These are phyloP conservation scores for Trichopoda pennipes DNA, from an alignment of 2,888 invertebrate species.

Conservation along the genomic window DNA sequence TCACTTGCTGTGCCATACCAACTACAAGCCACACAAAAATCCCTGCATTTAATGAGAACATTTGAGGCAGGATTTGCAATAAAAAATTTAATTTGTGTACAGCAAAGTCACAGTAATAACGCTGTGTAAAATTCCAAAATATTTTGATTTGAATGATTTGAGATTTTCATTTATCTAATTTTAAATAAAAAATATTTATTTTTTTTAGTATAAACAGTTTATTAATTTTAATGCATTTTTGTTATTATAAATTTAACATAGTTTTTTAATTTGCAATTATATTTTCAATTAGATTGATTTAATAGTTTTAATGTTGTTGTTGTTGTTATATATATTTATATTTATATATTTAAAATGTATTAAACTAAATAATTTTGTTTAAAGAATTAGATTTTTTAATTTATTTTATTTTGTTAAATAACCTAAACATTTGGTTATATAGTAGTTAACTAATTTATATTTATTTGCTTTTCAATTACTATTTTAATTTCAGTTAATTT, in stretches of 20 bases:
- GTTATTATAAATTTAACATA: slow-evolving; percentile 63
- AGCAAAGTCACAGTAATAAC: too few relatives aligned
- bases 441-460: slow-evolving; percentile 7
- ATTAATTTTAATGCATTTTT: slow-evolving; percentile 50
- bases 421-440: slow-evolving; percentile 59
- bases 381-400: slow-evolving; percentile 37
- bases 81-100: too few relatives aligned
- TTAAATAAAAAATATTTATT: background rate
- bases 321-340: too few relatives aligned
- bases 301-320: slow-evolving; percentile 38
- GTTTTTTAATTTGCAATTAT: slow-evolving; percentile 42
- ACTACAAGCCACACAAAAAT: too few relatives aligned
- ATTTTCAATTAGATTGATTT: slow-evolving; percentile 40
- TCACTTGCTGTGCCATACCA: too few relatives aligned
- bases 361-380: slow-evolving; percentile 65
- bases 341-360: slow-evolving; percentile 47
- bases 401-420: slow-evolving; percentile 56
- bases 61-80: too few relatives aligned
- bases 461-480: slow-evolving; percentile 6
- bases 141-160: too few relatives aligned
- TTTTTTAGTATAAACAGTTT: slow-evolving; percentile 15
- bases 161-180: too few relatives aligned
- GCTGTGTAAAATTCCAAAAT: too few relatives aligned
- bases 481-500: background rate
- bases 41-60: too few relatives aligned